Conservation (phyloP, 2,113 vertebrate genomes). For the Megaceryle maxima region DNA sequence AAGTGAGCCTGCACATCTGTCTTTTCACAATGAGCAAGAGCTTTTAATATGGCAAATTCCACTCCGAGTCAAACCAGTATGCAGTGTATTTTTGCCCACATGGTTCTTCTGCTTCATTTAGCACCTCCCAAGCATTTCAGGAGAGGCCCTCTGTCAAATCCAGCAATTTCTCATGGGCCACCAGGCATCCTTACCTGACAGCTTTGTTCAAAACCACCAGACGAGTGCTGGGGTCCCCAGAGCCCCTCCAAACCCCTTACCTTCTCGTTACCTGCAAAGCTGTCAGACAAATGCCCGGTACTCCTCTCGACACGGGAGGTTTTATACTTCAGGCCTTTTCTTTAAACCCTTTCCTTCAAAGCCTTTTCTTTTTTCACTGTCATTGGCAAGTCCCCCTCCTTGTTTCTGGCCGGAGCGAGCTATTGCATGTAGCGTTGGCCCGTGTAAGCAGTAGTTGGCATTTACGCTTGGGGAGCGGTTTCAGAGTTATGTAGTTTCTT, state of each 20-base stretch:
- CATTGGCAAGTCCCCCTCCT: not conserved
- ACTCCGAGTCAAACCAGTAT: not conserved
- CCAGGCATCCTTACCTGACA: not conserved
- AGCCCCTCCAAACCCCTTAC: not conserved
- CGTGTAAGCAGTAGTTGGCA: not conserved
- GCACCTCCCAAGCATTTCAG: not conserved
- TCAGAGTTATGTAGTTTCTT: not conserved
- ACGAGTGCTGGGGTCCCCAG: not conserved
- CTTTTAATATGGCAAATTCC: not conserved
- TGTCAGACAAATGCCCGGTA: not conserved
- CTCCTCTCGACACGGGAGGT: accelerated
- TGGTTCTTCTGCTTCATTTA: not conserved
- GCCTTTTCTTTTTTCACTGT: not conserved
- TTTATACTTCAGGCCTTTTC: not conserved
- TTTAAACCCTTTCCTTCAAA: not conserved
- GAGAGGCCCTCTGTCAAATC: not conserved
- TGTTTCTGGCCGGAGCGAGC: not conserved
- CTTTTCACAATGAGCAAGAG: not conserved
- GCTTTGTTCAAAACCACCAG: not conserved
- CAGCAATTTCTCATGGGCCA: not conserved
- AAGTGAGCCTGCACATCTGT: not conserved
- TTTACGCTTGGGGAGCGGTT: not conserved
- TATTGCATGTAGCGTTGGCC: accelerated
- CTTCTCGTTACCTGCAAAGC: not conserved
- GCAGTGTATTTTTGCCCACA: not conserved